Percentiles rank a stretch among this genome's conserved stretches.
phyloP scores from a whole-genome alignment of 1,140 invertebrate species.

The Trichoplusia ni region DNA sequence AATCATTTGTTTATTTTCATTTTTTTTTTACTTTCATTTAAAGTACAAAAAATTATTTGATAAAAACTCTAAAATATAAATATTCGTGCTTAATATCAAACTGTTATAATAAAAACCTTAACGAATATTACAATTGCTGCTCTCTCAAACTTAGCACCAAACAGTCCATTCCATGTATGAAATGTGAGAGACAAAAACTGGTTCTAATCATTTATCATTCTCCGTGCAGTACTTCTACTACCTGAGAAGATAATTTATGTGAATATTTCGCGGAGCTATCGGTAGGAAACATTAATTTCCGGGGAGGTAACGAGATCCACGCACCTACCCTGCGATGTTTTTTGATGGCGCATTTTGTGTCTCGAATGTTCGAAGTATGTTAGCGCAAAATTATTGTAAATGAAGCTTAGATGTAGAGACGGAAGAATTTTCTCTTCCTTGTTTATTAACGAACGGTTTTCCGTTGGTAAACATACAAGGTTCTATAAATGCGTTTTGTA shows the following conservation, averaged over 20 bases:
- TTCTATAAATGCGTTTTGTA: too few species aligned
- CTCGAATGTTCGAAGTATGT: background rate
- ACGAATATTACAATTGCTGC: too few species aligned
- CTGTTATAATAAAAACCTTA: too few species aligned
- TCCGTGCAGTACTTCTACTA: conserved; percentile 9
- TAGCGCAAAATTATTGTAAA: background rate
- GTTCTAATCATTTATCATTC: conserved; percentile 21
- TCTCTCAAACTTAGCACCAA: too few species aligned
- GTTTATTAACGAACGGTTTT: too few species aligned
- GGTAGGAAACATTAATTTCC: conserved; percentile 57
- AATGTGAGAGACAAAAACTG: conserved; percentile 11
- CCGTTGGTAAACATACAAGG: too few species aligned
- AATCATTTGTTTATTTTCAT: background rate
- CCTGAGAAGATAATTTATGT: conserved; percentile 29
- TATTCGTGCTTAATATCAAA: too few species aligned
- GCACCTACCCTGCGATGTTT: conserved; percentile 20
- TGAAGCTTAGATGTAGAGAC: background rate
- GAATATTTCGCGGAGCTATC: conserved; percentile 32
- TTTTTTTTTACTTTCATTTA: background rate
- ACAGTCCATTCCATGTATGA: conserved; percentile 10
- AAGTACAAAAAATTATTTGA: background rate
- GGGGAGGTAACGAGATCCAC: conserved; percentile 45
- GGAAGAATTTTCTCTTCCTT: background rate
- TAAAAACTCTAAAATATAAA: too few species aligned
- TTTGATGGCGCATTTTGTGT: conserved; percentile 10